A percentile compares a stretch with the other conserved stretches of the same genome.
Conservation (phyloP, 2,113 vertebrate genomes). For the Desmodus rotundus region DNA sequence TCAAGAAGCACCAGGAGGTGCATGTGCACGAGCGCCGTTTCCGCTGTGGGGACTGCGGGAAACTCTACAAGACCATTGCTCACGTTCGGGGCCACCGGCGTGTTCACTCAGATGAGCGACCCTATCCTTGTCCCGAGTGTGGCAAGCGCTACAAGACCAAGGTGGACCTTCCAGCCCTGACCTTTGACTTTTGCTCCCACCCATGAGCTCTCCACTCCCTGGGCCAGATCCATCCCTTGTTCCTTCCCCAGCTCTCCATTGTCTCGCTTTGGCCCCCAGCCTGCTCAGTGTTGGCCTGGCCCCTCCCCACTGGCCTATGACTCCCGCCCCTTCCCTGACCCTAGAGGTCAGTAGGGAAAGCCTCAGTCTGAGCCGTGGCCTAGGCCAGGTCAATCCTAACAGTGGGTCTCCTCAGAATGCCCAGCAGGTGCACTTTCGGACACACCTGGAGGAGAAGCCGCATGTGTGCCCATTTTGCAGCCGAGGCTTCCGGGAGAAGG, state of each 20-base stretch:
- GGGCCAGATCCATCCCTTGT: not conserved
- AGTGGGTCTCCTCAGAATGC: conserved; percentile 85
- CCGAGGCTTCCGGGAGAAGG: conserved; percentile 96
- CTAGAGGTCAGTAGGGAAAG: not conserved
- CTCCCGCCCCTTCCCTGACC: not conserved
- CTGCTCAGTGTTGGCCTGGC: not conserved
- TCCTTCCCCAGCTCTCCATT: not conserved
- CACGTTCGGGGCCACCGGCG: conserved; percentile 96
- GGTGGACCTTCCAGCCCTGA: conserved; percentile 75
- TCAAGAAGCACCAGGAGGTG: conserved; percentile 96
- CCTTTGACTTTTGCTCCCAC: not conserved
- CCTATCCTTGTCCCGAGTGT: conserved; percentile 90
- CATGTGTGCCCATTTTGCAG: conserved; percentile 92
- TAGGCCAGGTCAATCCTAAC: not conserved
- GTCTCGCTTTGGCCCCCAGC: accelerated
- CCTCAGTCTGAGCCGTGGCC: not conserved
- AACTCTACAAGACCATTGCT: conserved; percentile 96
- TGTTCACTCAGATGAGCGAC: conserved; percentile 94
- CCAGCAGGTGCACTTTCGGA: conserved; percentile 95
- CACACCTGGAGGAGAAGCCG: conserved; percentile 92
- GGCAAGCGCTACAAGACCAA: conserved; percentile 98
- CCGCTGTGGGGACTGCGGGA: conserved; percentile 97
- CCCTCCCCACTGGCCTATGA: not conserved
- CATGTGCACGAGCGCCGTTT: conserved; percentile 93
- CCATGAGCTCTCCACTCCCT: not conserved